Conservation (phyloP, 2,888 invertebrate genomes). For the Vesta saturnalis region DNA sequence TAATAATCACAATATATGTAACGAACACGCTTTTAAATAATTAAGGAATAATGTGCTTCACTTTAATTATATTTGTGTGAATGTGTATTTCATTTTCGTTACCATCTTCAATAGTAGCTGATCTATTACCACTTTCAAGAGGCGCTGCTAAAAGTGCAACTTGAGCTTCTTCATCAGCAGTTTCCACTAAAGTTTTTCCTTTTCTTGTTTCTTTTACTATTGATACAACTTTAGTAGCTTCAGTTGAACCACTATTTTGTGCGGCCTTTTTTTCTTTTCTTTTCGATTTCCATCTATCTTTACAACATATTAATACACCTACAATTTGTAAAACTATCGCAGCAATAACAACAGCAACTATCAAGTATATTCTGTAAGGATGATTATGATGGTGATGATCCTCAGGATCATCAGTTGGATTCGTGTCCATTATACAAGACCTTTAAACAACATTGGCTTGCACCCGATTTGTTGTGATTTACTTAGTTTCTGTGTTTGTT, state of each 20-base stretch:
- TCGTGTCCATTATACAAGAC: neutral
- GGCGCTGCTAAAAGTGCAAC: neutral
- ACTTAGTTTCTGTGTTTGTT: too few relatives aligned
- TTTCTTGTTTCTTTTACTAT: slow-evolving; percentile 5
- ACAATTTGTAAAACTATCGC: slow-evolving; percentile 19
- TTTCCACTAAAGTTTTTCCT: slow-evolving; percentile 2
- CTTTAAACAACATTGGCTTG: too few relatives aligned
- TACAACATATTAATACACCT: slow-evolving; percentile 22
- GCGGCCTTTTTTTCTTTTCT: slow-evolving; percentile 11
- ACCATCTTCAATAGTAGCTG: neutral
- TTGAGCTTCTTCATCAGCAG: slow-evolving; percentile 9
- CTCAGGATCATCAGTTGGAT: neutral
- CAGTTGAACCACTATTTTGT: neutral
- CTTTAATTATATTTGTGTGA: slow-evolving; percentile 8
- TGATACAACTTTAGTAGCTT: neutral
- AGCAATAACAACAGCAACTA: slow-evolving; percentile 17
- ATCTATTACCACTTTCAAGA: neutral
- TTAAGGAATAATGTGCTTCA: slow-evolving; percentile 9
- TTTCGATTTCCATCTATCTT: slow-evolving; percentile 23
- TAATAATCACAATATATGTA: too few relatives aligned
- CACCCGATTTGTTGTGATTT: too few relatives aligned
- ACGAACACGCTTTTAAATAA: neutral
- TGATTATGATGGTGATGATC: neutral
- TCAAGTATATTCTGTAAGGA: slow-evolving; percentile 17
- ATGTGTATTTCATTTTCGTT: neutral